A percentile compares a stretch with the other conserved stretches of the same genome.
Conservation (phyloP, 2,113 vertebrate species). For the Neotoma lepida region DNA sequence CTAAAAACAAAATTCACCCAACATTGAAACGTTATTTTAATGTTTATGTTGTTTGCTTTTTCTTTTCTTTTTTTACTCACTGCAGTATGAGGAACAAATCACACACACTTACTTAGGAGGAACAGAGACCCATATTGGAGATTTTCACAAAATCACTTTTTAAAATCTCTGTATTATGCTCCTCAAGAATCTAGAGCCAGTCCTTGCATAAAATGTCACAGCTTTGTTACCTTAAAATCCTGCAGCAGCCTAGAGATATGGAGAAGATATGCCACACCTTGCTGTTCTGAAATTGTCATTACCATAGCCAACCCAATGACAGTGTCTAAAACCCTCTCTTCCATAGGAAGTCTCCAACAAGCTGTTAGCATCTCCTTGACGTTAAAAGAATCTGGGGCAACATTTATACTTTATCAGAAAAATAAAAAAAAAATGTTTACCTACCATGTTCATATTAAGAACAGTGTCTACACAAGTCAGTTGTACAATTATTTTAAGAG, state of each 20-base stretch:
- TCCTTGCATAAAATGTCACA: conserved; percentile 88
- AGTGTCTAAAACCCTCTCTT: conserved; percentile 95
- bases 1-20: conserved; percentile 98
- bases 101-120: conserved; percentile 97
- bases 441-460: conserved; percentile 96
- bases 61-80: conserved; percentile 88
- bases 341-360: conserved; percentile 98
- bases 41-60: conserved; percentile 80
- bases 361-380: conserved; percentile 88
- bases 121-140: conserved; percentile 93
- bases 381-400: conserved; percentile 90
- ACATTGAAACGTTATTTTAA: conserved; percentile 93
- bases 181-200: conserved; percentile 86
- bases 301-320: conserved; percentile 89
- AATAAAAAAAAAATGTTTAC: conserved; percentile 89
- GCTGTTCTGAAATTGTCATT: conserved; percentile 89
- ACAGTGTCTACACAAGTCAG: conserved; percentile 95
- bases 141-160: conserved; percentile 89
- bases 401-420: conserved; percentile 89
- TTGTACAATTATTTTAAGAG: conserved; percentile 95
- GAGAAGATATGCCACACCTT: conserved; percentile 90
- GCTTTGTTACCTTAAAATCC: conserved; percentile 92
- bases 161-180: conserved; percentile 89
- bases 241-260: conserved; percentile 94
- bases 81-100: conserved; percentile 96